Evolutionary conservation across 2,797 vertebrate species (phyloP).

Genomic region (Muscicapa comitata): DNA sequence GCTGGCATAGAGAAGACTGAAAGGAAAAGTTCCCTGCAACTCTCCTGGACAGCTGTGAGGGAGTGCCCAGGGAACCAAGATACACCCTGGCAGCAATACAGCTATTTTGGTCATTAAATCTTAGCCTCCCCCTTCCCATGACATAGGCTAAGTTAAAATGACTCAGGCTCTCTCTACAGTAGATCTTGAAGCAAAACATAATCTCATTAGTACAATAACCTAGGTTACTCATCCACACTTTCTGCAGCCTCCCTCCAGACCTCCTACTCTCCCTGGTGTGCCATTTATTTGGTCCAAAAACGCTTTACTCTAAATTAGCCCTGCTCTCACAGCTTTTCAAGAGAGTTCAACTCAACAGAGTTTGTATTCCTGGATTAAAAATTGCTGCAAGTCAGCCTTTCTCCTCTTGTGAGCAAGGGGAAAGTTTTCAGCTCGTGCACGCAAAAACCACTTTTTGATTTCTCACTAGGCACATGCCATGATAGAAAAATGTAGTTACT

Average conservation of each 20-base stretch:
- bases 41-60: not conserved
- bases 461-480: not conserved
- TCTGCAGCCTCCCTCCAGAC: slow-evolving; percentile 1
- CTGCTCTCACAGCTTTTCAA: not conserved
- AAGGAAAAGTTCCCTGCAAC: not conserved
- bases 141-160: not conserved
- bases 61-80: not conserved
- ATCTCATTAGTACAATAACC: slow-evolving; percentile 5
- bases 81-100: not conserved
- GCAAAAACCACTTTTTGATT: not conserved
- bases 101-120: not conserved
- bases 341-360: not conserved
- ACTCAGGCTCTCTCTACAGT: not conserved
- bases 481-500: not conserved
- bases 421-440: not conserved
- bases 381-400: not conserved
- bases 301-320: not conserved
- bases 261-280: not conserved
- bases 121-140: not conserved
- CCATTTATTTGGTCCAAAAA: not conserved
- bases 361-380: not conserved
- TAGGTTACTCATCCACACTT: not conserved
- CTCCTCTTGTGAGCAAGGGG: not conserved
- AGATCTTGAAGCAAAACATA: not conserved
- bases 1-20: not conserved